Base-by-base conservation (phyloP, 1,140 invertebrate genomes). In the Bombyx mori region DNA sequence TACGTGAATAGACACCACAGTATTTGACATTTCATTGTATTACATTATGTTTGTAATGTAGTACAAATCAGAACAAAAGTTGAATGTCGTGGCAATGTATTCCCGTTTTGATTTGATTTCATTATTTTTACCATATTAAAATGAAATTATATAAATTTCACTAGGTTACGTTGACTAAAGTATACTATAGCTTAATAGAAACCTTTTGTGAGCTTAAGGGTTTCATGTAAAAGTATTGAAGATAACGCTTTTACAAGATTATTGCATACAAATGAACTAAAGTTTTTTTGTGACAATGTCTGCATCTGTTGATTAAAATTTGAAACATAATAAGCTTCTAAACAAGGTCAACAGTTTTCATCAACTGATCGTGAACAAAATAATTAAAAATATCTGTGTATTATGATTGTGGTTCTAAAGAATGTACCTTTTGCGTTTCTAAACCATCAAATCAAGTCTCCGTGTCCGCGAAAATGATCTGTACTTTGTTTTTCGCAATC, bases 311-410 rank as follows among this genome's bases (percentile, higher is more conserved):
- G 85, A 88, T 86, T 88, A 86, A 88, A 88, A 87, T 88, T 88
- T 86, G 82, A 88, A 88, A 87, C 86, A 84, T 86, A 86, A 81
- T 87, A 86, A 85, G 84, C 84, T 88, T 88, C 83, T 88, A 88
- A 79, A 88, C 86, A 88, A 88, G 86, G 86, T 88, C 86, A 88
- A 88, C 85, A 87, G 85, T 88, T 87, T 88, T 88, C 83, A 83
- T 88, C 80, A 82, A 86, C 78, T 82, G 75, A 65, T 69, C 77
- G 78, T 77, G 75, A 76, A 82, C 77, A 79, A 88, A 87, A 86
- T 88, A 88, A 87, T 85, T 77, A 77, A 75, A 71, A 81, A 77
- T 86, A 66, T 69, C 65, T 69, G 67, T 71, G 64, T 68, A 77
- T 68, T 71, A 74, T 73, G 73, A 77, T 66, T 68, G 74, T 78